A percentile compares a stretch with the other conserved stretches of the same genome.
phyloP scores from a whole-genome alignment of 2,797 vertebrate genomes.

The Acanthornis magna region DNA sequence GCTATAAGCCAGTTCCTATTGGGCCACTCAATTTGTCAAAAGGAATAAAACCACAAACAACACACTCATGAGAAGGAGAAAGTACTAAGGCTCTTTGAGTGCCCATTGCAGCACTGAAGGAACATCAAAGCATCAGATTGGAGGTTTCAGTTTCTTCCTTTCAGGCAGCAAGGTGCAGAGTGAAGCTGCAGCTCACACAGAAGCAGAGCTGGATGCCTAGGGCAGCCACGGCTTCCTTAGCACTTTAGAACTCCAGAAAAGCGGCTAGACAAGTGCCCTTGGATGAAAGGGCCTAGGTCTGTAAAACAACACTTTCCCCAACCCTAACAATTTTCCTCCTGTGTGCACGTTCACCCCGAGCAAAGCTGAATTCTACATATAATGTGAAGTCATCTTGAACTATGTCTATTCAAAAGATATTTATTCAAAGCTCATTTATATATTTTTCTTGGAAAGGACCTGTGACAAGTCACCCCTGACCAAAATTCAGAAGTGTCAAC shows the following conservation, averaged over 20 bases:
- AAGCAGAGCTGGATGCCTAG: not conserved
- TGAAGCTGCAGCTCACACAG: not conserved
- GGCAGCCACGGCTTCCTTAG: not conserved
- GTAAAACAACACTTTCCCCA: not conserved
- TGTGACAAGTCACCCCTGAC: fast-evolving
- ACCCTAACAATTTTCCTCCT: not conserved
- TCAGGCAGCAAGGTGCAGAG: not conserved
- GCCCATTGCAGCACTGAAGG: not conserved
- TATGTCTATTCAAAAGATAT: fast-evolving
- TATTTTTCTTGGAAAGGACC: not conserved
- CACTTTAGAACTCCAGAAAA: not conserved
- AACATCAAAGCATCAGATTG: not conserved
- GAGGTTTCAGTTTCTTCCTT: not conserved
- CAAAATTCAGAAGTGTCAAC: not conserved
- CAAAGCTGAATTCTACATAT: not conserved
- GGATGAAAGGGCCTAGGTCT: not conserved
- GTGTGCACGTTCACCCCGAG: fast-evolving
- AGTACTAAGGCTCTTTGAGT: not conserved
- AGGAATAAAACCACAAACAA: not conserved
- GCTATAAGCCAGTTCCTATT: not conserved
- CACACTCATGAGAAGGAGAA: not conserved
- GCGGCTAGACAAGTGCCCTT: not conserved
- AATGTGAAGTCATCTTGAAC: fast-evolving
- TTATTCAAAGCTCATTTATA: not conserved
- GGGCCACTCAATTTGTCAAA: not conserved